Percentiles rank a stretch among this genome's conserved stretches.
Evolutionary conservation across 2,113 vertebrate genomes (phyloP).

Genomic region (Mormyrus iriodes): DNA sequence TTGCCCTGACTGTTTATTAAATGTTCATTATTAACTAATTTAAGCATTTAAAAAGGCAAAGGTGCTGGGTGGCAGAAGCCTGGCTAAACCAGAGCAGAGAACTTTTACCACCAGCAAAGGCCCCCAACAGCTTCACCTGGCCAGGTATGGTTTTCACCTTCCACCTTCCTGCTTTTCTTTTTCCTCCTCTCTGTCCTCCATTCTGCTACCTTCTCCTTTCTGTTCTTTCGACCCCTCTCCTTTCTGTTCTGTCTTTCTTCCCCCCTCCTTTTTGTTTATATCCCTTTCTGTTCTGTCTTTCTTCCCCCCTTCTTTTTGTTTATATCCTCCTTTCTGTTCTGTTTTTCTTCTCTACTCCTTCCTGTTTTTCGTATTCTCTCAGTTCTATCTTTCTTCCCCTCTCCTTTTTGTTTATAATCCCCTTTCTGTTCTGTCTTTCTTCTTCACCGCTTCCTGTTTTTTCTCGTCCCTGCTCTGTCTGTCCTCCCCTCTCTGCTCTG

Average conservation of each 20-base stretch:
- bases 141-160: not conserved
- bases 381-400: not conserved
- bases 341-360: not conserved
- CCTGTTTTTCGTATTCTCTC: not conserved
- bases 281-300: not conserved
- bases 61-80: not conserved
- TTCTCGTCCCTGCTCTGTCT: not conserved
- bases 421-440: not conserved
- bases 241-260: not conserved
- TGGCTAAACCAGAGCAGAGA: not conserved
- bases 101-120: not conserved
- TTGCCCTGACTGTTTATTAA: not conserved
- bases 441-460: not conserved
- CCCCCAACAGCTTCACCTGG: not conserved
- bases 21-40: not conserved
- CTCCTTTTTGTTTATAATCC: not conserved
- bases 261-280: not conserved
- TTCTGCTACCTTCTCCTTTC: no score
- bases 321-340: not conserved
- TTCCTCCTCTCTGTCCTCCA: not conserved
- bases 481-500: not conserved
- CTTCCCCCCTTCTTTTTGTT: not conserved
- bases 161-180: not conserved
- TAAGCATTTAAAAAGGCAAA: not conserved
- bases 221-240: no score